Base-by-base conservation (phyloP, 2,797 vertebrate genomes). In the Pseudomugil tenellus region DNA sequence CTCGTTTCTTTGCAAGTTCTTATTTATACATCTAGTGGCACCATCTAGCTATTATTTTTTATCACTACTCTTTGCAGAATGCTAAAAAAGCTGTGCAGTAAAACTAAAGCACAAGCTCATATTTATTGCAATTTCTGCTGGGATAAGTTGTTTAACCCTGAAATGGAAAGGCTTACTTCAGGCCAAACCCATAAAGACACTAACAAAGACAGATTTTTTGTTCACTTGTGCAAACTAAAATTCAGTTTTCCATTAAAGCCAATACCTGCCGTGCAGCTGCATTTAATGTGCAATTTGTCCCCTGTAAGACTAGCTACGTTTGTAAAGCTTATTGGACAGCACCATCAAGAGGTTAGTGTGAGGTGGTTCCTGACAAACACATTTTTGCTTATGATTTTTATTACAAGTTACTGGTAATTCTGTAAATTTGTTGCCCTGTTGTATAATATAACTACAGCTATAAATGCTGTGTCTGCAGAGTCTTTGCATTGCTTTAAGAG, bases 401-500 rank as follows among this genome's bases (percentile, higher is more conserved):
- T 25, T 2, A 25, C 11, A 28, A 28, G 13, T 52, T 17, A 41
- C 2, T 59, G 25, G 66, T 61, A 69, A 58, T 23, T 51, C 56
- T 51, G 51, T 55, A 46, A 70, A 66, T 16, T 51, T 2, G 17
- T 19, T 35, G 37, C 9, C 14, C 10, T 58, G 16, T 46, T 31
- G 21, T 49, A 49, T 23, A 13, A 28, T 46, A 60, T 11, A 29
- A 19, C 23, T 29, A 29, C 35, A 59, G 43, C 46, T 13, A 19
- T 19, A 37, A 49, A 54, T 37, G 43, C 25, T 52, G 46, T 41
- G n/a, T 67, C 4, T 55, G 49, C 57, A n/a, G 16, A 63, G 37
- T 28, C 26, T 64, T 54, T 39, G 25, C 13, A 32, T 52, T 1
- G 14, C 28, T 52, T 52, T 16, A 37, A 54, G 13, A 17, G 34